Percentiles rank a stretch among this genome's conserved stretches.
Conservation (phyloP, 2,888 invertebrate species). For the Odontomyia ornata region DNA sequence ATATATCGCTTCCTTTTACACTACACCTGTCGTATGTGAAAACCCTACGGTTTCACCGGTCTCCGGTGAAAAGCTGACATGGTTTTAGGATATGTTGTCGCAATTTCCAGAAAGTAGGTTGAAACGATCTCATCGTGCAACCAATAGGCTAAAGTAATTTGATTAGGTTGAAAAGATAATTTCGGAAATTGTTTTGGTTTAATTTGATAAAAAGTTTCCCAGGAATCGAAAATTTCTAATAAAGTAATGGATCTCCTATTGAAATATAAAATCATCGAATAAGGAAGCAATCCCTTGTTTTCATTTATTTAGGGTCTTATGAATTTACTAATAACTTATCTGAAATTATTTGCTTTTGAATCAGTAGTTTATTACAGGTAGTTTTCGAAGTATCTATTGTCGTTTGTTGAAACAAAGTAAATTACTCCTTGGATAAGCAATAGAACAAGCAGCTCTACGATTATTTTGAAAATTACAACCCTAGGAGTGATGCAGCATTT, state of each 20-base stretch:
- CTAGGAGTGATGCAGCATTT: no score
- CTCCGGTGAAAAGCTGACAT: background rate
- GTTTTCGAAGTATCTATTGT: no score
- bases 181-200: background rate
- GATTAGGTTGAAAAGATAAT: constrained; percentile 12
- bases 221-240: background rate
- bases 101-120: background rate
- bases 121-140: background rate
- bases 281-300: no score
- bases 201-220: background rate
- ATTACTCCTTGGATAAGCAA: no score
- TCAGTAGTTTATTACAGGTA: no score
- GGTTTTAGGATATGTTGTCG: background rate
- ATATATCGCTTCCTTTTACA: constrained; percentile 36
- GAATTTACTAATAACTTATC: no score
- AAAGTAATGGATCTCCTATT: background rate
- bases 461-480: no score
- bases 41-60: background rate
- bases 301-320: no score
- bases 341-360: no score
- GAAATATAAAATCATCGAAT: no score
- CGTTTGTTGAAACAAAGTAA: no score
- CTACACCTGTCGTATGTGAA: constrained; percentile 33
- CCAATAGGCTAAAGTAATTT: background rate
- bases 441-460: no score